Conservation (phyloP, 1,140 invertebrate species). For the Papilio machaon region DNA sequence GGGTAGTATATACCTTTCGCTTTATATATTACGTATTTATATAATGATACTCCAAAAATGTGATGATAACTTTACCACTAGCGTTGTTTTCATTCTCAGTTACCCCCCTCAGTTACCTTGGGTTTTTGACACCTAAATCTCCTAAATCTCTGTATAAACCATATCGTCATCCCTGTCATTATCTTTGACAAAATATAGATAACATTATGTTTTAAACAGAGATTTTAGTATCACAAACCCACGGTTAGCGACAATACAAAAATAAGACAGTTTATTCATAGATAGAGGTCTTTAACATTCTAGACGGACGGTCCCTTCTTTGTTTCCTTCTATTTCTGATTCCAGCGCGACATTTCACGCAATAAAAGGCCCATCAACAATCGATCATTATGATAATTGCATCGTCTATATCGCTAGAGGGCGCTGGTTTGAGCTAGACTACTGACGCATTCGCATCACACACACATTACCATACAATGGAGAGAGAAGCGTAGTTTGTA, state of each 20-base stretch:
- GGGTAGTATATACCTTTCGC: no score
- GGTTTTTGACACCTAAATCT: no score
- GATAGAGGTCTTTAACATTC: neutral
- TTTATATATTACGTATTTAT: no score
- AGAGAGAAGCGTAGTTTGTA: conserved; percentile 27
- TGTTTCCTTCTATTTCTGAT: conserved; percentile 25
- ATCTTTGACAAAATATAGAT: no score
- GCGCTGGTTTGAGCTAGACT: conserved; percentile 21
- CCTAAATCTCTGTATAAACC: no score
- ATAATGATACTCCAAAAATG: no score
- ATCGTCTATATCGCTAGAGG: conserved; percentile 12
- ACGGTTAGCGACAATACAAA: neutral
- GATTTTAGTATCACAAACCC: neutral
- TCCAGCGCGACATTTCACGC: conserved; percentile 16
- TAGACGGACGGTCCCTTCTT: conserved; percentile 5
- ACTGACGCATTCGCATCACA: conserved; percentile 27
- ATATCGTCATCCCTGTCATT: neutral
- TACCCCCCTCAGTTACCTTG: no score
- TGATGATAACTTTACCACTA: no score
- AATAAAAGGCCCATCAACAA: conserved; percentile 27
- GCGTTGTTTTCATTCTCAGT: no score
- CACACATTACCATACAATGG: conserved; percentile 35
- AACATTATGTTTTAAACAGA: no score
- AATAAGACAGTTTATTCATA: conserved; percentile 8
- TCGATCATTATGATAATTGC: conserved; percentile 37